Evolutionary conservation across 1,140 invertebrate genomes (phyloP), one percentile per base, ranked within the genome.

Genomic region (Drosophila nebulosa): DNA sequence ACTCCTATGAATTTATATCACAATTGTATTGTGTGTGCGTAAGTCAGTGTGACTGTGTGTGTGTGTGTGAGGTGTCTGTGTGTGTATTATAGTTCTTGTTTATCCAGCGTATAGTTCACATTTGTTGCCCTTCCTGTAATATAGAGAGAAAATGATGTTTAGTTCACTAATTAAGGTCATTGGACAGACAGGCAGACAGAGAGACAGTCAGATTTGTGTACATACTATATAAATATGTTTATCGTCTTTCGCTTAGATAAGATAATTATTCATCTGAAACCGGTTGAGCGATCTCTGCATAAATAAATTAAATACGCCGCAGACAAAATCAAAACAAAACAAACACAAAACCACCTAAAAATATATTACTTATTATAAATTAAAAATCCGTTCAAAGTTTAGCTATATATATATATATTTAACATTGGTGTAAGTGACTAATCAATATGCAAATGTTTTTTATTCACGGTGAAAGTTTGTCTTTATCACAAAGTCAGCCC

Each of bases 121-220:
- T 86, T 75, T 56, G 74, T 42, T 64, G 36, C 74, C 64, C 59
- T 80, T 65, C 70, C 56, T 42, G 60, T 59, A 52, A 68, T 81
- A 42, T 42, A 36, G 21, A 39, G 12, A 61, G 26, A 3, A 60
- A 39, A 14, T 14, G n/a, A 30, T 59, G 30, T 65, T 57, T 46
- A 14, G 26, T 32, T 73, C 10, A 35, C 35, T 59, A 56, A 74
- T 27, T 24, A 14, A n/a, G 46, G 32, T 72, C 22, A 71, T 6
- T 74, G 42, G 12, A 64, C 68, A 5, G 7, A n/a, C 5, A n/a
- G n/a, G n/a, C n/a, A n/a, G n/a, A 26, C 4, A 30, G 27, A 30
- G 2, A 30, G 0, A 30, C 27, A 30, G 5, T 6, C 7, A 27
- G 7, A 30, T 9, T 9, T 30, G 10, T 30, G 26, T 4, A 30